Conservation (phyloP, 1,140 invertebrate genomes). For the Muscidifurax raptorellus region DNA sequence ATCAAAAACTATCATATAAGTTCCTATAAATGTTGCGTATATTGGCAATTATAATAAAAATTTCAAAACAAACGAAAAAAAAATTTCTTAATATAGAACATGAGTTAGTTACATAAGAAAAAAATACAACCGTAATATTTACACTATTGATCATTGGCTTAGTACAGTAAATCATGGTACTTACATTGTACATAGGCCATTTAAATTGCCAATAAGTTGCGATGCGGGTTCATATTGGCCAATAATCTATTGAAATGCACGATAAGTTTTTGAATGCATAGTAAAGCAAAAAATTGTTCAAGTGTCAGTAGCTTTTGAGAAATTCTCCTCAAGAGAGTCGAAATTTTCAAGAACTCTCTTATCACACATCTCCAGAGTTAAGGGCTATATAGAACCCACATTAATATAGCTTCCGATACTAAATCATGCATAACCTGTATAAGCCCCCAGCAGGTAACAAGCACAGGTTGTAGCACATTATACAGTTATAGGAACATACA, state of each 20-base stretch:
- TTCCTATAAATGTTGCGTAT: constrained; percentile 18
- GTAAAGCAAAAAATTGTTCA: background rate
- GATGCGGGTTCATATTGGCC: background rate
- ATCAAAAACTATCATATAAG: constrained; percentile 36
- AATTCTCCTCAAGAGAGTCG: too few species aligned
- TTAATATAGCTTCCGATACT: background rate
- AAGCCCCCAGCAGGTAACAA: constrained; percentile 15
- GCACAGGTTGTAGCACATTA: background rate
- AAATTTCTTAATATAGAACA: background rate
- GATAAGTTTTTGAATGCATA: background rate
- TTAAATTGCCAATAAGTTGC: constrained; percentile 32
- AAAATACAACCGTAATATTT: too few species aligned
- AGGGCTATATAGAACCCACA: background rate
- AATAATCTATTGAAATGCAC: constrained; percentile 24
- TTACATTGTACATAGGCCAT: background rate
- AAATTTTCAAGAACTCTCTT: background rate
- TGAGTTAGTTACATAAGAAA: background rate
- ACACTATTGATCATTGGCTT: background rate
- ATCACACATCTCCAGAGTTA: background rate
- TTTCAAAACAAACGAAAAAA: background rate
- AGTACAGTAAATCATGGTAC: background rate
- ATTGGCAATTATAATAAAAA: constrained; percentile 14
- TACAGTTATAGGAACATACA: constrained; percentile 40
- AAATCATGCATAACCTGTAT: constrained; percentile 17
- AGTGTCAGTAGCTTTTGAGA: too few species aligned